Conservation (phyloP, 1,140 invertebrate genomes). For the Drosophila pachea region DNA sequence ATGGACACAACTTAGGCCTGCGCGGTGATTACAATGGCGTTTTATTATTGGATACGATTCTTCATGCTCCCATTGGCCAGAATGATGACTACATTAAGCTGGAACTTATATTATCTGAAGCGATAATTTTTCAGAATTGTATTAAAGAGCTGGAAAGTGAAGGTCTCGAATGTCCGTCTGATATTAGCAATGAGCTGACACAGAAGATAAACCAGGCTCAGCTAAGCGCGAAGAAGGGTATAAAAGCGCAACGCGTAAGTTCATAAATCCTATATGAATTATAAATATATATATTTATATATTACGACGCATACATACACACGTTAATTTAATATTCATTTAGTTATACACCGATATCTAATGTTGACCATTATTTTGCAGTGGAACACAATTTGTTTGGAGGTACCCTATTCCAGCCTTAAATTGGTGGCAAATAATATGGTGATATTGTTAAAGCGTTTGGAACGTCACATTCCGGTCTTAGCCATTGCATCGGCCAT, state of each 20-base stretch:
- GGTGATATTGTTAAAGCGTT: conserved; percentile 89
- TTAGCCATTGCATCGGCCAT: conserved; percentile 93
- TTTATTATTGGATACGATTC: conserved; percentile 90
- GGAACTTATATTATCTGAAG: conserved; percentile 92
- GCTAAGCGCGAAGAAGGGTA: conserved; percentile 86
- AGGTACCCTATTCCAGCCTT: conserved; percentile 87
- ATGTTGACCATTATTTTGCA: conserved; percentile 79
- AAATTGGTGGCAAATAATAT: conserved; percentile 88
- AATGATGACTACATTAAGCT: conserved; percentile 88
- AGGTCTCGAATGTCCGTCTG: conserved; percentile 86
- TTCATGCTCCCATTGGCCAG: conserved; percentile 87
- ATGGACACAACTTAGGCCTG: conserved; percentile 88
- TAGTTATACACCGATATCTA: too few relatives aligned
- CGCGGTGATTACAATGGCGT: conserved; percentile 94
- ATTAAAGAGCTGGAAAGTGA: conserved; percentile 85
- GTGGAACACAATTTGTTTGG: conserved; percentile 94
- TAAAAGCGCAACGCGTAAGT: conserved; percentile 90
- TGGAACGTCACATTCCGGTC: conserved; percentile 90
- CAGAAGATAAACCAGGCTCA: conserved; percentile 86
- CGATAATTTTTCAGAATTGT: conserved; percentile 89
- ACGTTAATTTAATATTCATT: background rate
- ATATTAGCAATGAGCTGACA: conserved; percentile 88
- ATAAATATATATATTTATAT: background rate
- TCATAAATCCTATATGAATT: background rate
- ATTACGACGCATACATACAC: too few relatives aligned